Base-by-base conservation (phyloP, 2,797 vertebrate species). In the Falco cherrug region DNA sequence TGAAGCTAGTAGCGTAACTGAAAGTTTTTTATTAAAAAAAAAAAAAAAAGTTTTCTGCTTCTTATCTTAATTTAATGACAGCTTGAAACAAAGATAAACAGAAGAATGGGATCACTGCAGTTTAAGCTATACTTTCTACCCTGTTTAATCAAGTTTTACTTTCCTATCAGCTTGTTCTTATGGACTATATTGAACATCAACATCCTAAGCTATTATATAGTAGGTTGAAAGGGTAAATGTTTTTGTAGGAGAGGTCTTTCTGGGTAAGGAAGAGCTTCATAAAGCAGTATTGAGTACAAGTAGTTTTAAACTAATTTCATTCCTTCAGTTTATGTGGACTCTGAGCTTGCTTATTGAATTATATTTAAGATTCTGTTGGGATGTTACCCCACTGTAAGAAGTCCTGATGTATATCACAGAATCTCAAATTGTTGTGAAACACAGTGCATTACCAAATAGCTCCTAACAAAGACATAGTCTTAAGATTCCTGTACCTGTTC, bases 51-150 rank as follows among this genome's bases (percentile, higher is more conserved):
- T 69, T 94, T 82, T 69, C 43, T 78, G 21, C 39, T 79, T 90
- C 28, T 94, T 94, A n/a, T 90, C 63, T 96, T 91, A 56, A 87
- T 91, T 95, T 84, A 80, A n/a, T 56, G 28, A 48, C n/a, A 92
- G 20, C 11, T 84, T 87, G 33, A 89, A 97, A 87, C 9, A 90
- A 93, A 91, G 57, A 48, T 48, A 92, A 91, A 78, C 24, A 77
- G 37, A 96, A 39, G 24, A 86, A 82, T 53, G 37, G 35, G 22
- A 78, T 60, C 50, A 16, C 35, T 84, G 31, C 15, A 43, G 41
- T 43, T 43, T 43, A 88, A 43, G 37, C 17, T 63, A 59, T 14
- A 45, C 89, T 75, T 92, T 93, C 56, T 54, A n/a, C 16, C 13
- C 25, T 51, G 12, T 78, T 96, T 92, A 84, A 82, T 91, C 43